Evolutionary conservation across 92 coral and sea anemone genomes (phyloP).

Genomic region (Bergia sp.): DNA sequence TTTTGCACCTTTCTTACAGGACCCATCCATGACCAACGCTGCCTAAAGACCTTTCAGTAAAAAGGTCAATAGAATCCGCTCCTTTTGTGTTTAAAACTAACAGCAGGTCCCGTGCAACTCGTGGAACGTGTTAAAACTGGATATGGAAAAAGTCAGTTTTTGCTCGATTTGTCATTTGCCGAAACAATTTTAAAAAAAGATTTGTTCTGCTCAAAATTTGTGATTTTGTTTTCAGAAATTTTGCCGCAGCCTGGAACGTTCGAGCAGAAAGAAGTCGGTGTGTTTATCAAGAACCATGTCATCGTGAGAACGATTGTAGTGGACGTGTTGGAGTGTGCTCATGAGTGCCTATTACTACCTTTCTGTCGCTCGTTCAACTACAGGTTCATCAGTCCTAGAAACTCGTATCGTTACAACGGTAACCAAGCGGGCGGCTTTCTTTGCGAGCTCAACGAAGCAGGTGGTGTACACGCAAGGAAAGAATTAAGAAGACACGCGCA

Average conservation of each 20-base stretch:
- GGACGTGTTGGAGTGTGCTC: conserved; percentile 71
- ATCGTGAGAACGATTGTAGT: conserved; percentile 60
- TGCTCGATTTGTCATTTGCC: too few species aligned
- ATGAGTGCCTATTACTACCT: conserved; percentile 68
- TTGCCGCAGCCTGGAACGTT: conserved; percentile 55
- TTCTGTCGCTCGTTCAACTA: conserved; percentile 69
- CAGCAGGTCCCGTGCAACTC: too few species aligned
- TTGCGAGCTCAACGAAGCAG: conserved; percentile 66
- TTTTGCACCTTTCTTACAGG: too few species aligned
- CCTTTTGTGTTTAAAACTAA: too few species aligned
- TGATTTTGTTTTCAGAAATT: conserved; percentile 29
- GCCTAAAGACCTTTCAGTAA: too few species aligned
- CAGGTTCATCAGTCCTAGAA: conserved; percentile 28
- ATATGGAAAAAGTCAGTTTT: too few species aligned
- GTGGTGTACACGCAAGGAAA: not conserved
- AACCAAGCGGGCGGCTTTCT: conserved; percentile 39
- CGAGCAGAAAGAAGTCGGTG: conserved; percentile 38
- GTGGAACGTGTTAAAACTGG: too few species aligned
- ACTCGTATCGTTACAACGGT: not conserved
- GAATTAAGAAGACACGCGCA: conserved; percentile 31
- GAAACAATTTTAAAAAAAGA: too few species aligned
- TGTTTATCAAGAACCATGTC: conserved; percentile 48
- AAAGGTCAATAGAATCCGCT: too few species aligned
- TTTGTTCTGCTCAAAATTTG: not conserved
- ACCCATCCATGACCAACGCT: too few species aligned